These are phyloP conservation scores for Spodoptera exigua DNA, from an alignment of 2,888 invertebrate genomes.

Conservation along the genomic window DNA sequence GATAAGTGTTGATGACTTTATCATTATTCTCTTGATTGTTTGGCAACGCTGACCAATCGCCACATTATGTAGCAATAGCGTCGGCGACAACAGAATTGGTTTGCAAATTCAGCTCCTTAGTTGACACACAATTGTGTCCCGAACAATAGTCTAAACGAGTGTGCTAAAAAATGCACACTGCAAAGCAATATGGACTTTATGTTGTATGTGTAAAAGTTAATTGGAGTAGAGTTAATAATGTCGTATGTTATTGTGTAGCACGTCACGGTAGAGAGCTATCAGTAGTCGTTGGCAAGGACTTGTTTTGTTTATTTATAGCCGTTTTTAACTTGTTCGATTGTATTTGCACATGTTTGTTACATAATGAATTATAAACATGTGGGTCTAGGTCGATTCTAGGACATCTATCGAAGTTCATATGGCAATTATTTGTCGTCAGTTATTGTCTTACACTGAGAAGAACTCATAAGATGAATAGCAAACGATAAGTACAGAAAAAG, in stretches of 20 bases:
- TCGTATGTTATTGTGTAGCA: slow-evolving; percentile 15
- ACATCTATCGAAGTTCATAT: background rate
- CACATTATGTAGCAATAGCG: slow-evolving; percentile 44
- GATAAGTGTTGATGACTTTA: slow-evolving; percentile 43
- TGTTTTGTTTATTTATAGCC: slow-evolving; percentile 17
- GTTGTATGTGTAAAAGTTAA: slow-evolving; percentile 9
- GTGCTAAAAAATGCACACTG: slow-evolving; percentile 49
- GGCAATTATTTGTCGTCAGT: background rate
- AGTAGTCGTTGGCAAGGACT: slow-evolving; percentile 26
- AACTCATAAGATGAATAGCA: background rate
- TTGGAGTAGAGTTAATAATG: slow-evolving; percentile 2
- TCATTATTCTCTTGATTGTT: slow-evolving; percentile 44
- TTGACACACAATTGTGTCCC: slow-evolving; percentile 70
- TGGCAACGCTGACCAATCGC: slow-evolving; percentile 40
- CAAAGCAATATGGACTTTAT: slow-evolving; percentile 46
- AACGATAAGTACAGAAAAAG: no score
- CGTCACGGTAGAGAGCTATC: slow-evolving; percentile 12
- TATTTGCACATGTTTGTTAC: slow-evolving; percentile 11
- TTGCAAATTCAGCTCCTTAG: slow-evolving; percentile 67
- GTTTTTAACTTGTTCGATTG: slow-evolving; percentile 9
- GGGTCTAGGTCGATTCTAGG: slow-evolving; percentile 10
- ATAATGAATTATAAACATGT: slow-evolving; percentile 13
- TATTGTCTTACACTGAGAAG: background rate
- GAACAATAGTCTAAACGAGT: slow-evolving; percentile 66
- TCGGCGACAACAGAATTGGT: slow-evolving; percentile 56